These are phyloP conservation scores for Palaemon carinicauda DNA, from an alignment of 1,140 invertebrate genomes.

Conservation along the genomic window DNA sequence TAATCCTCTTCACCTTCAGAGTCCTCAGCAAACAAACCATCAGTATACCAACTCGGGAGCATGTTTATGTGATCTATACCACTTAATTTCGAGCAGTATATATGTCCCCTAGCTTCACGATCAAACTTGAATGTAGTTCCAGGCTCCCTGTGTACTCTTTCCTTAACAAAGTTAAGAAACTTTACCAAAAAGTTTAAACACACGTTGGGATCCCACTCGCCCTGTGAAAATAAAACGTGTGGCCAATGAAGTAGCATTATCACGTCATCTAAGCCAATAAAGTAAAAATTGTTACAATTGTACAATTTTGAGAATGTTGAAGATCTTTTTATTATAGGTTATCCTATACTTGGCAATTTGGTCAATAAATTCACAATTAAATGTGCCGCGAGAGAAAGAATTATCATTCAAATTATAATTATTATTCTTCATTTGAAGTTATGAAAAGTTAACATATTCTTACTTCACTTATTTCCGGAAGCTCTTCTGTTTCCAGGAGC, in stretches of 20 bases:
- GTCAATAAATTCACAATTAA: too few species aligned
- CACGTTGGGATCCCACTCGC: background rate
- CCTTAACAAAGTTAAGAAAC: conserved; percentile 5
- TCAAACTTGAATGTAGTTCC: background rate
- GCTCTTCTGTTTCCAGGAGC: background rate
- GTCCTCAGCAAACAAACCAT: background rate
- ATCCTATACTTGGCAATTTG: too few species aligned
- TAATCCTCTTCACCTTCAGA: background rate
- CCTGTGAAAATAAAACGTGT: background rate
- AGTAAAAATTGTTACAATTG: too few species aligned
- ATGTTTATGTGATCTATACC: background rate
- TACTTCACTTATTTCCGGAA: background rate
- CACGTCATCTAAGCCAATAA: too few species aligned
- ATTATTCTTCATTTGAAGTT: background rate
- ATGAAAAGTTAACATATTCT: background rate
- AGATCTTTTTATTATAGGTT: too few species aligned
- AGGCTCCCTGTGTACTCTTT: background rate
- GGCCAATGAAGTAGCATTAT: too few species aligned
- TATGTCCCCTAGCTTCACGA: background rate
- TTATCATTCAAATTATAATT: too few species aligned
- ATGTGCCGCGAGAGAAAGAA: too few species aligned
- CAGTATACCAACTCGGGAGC: background rate
- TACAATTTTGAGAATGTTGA: too few species aligned
- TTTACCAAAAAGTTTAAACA: background rate
- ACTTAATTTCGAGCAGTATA: background rate